Evolutionary conservation across 2,888 invertebrate genomes (phyloP).

Genomic region (Phaonia tiefii): DNA sequence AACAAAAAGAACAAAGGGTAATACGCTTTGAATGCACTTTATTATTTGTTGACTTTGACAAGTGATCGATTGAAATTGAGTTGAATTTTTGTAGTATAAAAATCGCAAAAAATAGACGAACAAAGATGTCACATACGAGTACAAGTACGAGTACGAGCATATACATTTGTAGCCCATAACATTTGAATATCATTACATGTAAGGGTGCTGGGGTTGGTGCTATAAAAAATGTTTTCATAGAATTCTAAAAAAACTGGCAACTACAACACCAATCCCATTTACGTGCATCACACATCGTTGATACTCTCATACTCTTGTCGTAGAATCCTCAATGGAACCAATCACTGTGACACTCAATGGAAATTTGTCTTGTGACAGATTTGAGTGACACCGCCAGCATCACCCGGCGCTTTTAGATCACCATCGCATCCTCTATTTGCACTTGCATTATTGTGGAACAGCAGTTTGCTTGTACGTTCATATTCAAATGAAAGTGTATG

Average conservation of each 20-base stretch:
- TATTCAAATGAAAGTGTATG: background rate
- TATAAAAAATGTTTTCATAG: constrained; percentile 42
- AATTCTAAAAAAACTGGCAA: constrained; percentile 22
- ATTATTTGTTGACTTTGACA: constrained; percentile 71
- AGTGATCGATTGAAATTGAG: constrained; percentile 77
- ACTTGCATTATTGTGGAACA: background rate
- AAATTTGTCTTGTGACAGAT: constrained; percentile 78
- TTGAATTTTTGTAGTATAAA: constrained; percentile 65
- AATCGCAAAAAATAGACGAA: constrained; percentile 33
- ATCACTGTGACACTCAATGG: constrained; percentile 70
- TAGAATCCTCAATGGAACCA: constrained; percentile 62
- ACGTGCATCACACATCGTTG: constrained; percentile 13
- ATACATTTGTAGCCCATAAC: constrained; percentile 1
- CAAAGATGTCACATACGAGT: background rate
- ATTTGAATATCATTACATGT: constrained; percentile 48
- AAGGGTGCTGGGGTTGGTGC: constrained; percentile 25
- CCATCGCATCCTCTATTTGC: background rate
- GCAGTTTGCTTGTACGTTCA: constrained; percentile 14
- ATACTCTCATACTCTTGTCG: too few relatives aligned
- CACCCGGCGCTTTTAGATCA: too few relatives aligned
- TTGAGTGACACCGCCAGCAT: constrained; percentile 74
- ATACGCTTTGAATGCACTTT: constrained; percentile 69
- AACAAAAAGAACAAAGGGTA: constrained; percentile 38
- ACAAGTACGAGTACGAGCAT: too few relatives aligned
- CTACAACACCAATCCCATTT: constrained; percentile 45